Percentiles rank a stretch among this genome's conserved stretches.
phyloP scores from a whole-genome alignment of 2,113 vertebrate genomes.

The Forbesichthys agassizii region DNA sequence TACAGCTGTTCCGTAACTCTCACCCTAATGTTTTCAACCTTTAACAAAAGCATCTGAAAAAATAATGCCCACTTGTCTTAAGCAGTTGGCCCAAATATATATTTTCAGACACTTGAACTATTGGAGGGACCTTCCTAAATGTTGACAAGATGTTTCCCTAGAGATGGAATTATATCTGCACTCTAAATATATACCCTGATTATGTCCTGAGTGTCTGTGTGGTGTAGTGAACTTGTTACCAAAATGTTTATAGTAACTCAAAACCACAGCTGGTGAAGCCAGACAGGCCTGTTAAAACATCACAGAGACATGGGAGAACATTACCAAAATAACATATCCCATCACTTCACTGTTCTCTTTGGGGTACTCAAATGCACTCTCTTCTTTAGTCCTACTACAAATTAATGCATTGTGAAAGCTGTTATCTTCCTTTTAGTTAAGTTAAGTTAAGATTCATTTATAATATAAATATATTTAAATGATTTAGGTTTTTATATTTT shows the following conservation, averaged over 20 bases:
- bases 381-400: no score
- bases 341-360: background rate
- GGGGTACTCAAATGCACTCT: no score
- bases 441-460: no score
- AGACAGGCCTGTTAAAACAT: slow-evolving; percentile 49
- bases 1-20: slow-evolving; percentile 52
- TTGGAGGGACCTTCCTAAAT: background rate
- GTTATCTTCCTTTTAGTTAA: no score
- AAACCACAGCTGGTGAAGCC: slow-evolving; percentile 49
- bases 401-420: no score
- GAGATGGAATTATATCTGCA: slow-evolving; percentile 34
- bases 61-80: slow-evolving; percentile 37
- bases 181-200: slow-evolving; percentile 43
- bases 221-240: slow-evolving; percentile 35
- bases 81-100: slow-evolving; percentile 20
- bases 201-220: slow-evolving; percentile 48
- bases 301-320: slow-evolving; percentile 58
- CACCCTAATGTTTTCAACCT: slow-evolving; percentile 38
- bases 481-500: no score
- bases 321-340: slow-evolving; percentile 55
- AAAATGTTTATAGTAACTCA: slow-evolving; percentile 52
- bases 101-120: slow-evolving; percentile 43
- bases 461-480: no score
- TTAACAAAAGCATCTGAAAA: slow-evolving; percentile 19
- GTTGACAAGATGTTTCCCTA: slow-evolving; percentile 30